Evolutionary conservation across 2,113 vertebrate species (phyloP).

Genomic region (Pungitius pungitius): DNA sequence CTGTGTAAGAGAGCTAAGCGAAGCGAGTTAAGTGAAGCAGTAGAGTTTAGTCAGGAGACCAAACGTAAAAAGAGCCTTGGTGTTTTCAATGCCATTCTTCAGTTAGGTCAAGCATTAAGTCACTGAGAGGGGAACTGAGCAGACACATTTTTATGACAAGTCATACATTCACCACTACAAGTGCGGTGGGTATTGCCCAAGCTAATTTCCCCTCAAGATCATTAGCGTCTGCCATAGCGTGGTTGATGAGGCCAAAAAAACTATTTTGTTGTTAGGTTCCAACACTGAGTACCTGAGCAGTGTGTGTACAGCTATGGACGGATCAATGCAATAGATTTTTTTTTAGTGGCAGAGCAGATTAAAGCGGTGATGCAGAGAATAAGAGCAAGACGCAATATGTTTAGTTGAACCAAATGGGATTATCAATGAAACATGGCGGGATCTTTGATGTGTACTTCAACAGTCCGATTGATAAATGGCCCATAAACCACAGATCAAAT

Average conservation of each 20-base stretch:
- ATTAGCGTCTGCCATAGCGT: background rate
- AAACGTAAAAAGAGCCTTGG: background rate
- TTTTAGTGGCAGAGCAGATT: no score
- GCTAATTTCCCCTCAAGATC: background rate
- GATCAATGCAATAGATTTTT: background rate
- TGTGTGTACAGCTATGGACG: background rate
- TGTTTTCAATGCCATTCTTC: background rate
- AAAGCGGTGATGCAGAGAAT: no score
- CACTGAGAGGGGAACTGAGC: background rate
- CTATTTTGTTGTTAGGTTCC: background rate
- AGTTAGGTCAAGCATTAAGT: background rate
- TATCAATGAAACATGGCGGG: background rate
- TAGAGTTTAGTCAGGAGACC: background rate
- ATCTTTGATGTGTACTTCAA: rapidly evolving
- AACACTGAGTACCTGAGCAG: background rate
- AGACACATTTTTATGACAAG: background rate
- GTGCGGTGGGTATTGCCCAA: constrained; percentile 28
- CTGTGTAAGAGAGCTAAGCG: no score
- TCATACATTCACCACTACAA: background rate
- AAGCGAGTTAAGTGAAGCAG: background rate
- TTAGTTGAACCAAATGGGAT: background rate
- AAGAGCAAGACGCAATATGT: no score
- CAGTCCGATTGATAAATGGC: background rate
- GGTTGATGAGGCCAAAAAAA: background rate
- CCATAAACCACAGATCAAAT: background rate